Evolutionary conservation across 1,140 invertebrate genomes (phyloP).

Genomic region (Penaeus japonicus): DNA sequence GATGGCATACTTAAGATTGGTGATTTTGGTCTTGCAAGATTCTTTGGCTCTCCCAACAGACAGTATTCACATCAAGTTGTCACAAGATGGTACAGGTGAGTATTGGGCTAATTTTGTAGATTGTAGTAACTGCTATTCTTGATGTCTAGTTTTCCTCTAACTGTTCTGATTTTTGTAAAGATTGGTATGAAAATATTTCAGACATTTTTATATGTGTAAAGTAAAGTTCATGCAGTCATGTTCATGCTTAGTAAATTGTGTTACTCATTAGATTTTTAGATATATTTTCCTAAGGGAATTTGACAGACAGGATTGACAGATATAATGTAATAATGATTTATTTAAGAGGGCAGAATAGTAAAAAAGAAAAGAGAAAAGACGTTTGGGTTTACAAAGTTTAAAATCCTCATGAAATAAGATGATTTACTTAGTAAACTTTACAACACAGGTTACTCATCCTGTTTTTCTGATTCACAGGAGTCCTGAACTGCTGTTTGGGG

Average conservation of each 20-base stretch:
- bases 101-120: background rate
- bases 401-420: background rate
- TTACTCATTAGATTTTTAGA: background rate
- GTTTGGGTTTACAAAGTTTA: background rate
- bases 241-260: background rate
- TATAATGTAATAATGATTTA: background rate
- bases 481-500: slow-evolving; percentile 95
- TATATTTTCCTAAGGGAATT: background rate
- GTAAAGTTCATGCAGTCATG: background rate
- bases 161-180: background rate
- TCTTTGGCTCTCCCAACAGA: slow-evolving; percentile 94
- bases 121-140: background rate
- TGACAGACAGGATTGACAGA: background rate
- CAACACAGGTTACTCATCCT: background rate
- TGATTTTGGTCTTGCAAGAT: slow-evolving; percentile 98
- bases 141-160: background rate
- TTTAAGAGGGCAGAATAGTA: background rate
- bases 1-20: slow-evolving; percentile 94
- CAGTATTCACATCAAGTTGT: slow-evolving; percentile 99
- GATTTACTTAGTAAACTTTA: background rate
- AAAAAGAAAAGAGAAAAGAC: too few species aligned
- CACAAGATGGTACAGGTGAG: slow-evolving; percentile 88
- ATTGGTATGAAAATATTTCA: background rate
- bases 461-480: slow-evolving; percentile 69
- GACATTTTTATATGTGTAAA: background rate